phyloP scores from a whole-genome alignment of 2,888 invertebrate species.

The Nomada flava region DNA sequence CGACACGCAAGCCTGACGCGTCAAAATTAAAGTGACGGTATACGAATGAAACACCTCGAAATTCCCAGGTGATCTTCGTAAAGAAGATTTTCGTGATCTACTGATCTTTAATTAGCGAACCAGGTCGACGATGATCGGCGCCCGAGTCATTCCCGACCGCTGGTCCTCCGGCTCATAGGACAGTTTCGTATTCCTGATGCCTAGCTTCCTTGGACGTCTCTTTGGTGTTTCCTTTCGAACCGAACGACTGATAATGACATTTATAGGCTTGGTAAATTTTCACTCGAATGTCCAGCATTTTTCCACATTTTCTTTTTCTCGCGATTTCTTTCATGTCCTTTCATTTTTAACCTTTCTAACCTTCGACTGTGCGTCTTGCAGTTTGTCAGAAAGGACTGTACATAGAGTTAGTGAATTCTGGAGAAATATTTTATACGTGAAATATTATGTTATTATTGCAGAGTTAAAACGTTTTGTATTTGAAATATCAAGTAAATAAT shows the following conservation, averaged over 20 bases:
- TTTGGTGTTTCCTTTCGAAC: constrained; percentile 73
- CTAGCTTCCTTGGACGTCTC: constrained; percentile 68
- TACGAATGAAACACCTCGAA: constrained; percentile 21
- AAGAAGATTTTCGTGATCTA: constrained; percentile 11
- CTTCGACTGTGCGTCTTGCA: neutral
- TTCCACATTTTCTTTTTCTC: neutral
- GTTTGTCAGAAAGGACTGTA: too few relatives aligned
- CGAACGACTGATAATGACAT: constrained; percentile 78
- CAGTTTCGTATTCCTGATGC: constrained; percentile 65
- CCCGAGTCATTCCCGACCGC: constrained; percentile 23
- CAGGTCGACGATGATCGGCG: constrained; percentile 51
- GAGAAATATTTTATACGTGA: too few relatives aligned
- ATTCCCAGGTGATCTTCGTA: constrained; percentile 21
- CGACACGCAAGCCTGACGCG: neutral
- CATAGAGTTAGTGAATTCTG: too few relatives aligned
- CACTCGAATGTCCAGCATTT: too few relatives aligned
- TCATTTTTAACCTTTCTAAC: too few relatives aligned
- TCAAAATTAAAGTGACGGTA: constrained; percentile 45
- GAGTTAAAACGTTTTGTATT: too few relatives aligned
- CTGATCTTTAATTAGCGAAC: neutral
- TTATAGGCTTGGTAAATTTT: constrained; percentile 76
- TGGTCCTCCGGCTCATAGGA: constrained; percentile 39
- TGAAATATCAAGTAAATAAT: too few relatives aligned
- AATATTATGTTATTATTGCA: too few relatives aligned
- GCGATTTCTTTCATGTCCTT: too few relatives aligned